Base-by-base conservation (phyloP, 37 sponge, comb jelly and placozoan species). In the Hexactinellida sp. region DNA sequence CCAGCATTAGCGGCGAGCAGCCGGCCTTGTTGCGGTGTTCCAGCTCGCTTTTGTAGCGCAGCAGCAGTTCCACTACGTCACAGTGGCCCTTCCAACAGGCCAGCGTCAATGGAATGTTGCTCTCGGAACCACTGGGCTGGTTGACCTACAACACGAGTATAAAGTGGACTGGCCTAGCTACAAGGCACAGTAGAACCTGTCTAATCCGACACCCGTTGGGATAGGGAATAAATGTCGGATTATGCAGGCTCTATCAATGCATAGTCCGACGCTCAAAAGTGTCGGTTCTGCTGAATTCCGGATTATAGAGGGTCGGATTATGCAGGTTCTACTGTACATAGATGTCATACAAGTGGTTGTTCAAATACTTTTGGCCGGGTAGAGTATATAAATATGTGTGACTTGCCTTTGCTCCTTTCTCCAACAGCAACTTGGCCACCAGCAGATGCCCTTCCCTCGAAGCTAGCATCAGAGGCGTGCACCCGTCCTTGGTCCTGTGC, bases 11-110 rank as follows among this genome's bases (percentile, higher is more conserved):
- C 0, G 99, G 99, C 1, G 99, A 95, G 37, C 99, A 98, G 30
- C 99, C 99, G 36, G 94, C 95, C 83, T 98, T 98, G 91, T 93
- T 98, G 86, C 90, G 90, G 89, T 98, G 99, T 89, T 98, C 99
- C 37, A 98, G 93, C 87, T 95, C 90, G 3, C 92, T 91, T 24
- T 86, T 84, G 85, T 90, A 84, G 54, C 91, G 87, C 54, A 98
- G 90, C 21, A 98, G 89, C 54, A 97, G 91, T 39, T 91, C 86
- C 37, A 94, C 98, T 13, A 97, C 98, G 63, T 93, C 91, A 1
- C 87, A 83, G 55, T 95, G 96, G 0, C 97, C 99, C 88, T 98
- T 98, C 99, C 99, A 98, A 55, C 95, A 98, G 23, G 99, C 96
- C 54, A 95, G 91, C 5, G 99, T 98, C 36, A 98, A 90, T 13